phyloP scores from a whole-genome alignment of 2,113 vertebrate species.

The Hyaena hyaena region DNA sequence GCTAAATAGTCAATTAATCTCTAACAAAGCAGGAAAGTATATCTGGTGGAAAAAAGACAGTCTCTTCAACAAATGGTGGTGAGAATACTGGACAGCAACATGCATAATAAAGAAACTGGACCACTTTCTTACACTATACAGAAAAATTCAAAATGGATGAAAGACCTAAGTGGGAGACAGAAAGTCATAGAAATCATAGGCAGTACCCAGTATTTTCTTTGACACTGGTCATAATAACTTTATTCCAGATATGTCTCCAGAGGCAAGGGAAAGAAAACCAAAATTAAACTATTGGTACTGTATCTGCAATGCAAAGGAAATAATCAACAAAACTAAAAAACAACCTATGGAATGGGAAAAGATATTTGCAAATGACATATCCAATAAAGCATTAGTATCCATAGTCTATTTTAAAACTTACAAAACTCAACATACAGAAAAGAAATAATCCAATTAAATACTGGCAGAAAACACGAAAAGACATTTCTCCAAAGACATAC shows the following conservation, averaged over 20 bases:
- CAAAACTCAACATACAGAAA: not conserved
- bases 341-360: not conserved
- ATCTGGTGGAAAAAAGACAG: not conserved
- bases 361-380: not conserved
- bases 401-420: not conserved
- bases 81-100: not conserved
- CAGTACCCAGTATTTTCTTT: not conserved
- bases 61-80: not conserved
- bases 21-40: not conserved
- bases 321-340: not conserved
- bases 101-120: not conserved
- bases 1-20: not conserved
- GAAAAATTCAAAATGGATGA: not conserved
- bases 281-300: not conserved
- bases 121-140: not conserved
- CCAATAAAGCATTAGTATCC: not conserved
- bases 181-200: not conserved
- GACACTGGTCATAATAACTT: not conserved
- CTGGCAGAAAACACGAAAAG: not conserved
- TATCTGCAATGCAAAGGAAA: not conserved
- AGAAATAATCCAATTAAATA: not conserved
- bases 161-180: not conserved
- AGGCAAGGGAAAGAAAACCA: not conserved
- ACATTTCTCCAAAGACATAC: not conserved
- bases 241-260: not conserved